Base-by-base conservation (phyloP, 2,797 vertebrate genomes). In the Macropus fuliginosus region DNA sequence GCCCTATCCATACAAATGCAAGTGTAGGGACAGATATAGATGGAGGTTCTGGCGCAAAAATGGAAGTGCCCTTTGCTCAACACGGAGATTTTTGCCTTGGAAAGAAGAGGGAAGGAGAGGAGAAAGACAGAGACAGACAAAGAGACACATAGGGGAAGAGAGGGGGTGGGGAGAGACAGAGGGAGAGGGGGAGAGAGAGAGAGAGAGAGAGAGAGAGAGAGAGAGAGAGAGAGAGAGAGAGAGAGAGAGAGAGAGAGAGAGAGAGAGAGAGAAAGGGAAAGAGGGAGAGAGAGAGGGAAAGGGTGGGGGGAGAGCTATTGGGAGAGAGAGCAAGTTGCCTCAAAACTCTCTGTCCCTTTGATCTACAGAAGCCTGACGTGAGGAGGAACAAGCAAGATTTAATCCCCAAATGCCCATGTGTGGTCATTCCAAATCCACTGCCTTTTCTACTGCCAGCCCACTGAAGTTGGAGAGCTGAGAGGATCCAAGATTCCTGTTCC, bases 401-500 rank as follows among this genome's bases (percentile, higher is more conserved):
- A 59, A 18, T 34, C 16, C 24, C 74, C 29, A 0, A n/a, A 40
- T 1, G 24, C 0, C 9, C 21, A 91, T 4, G 31, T 21, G 14
- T 55, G 1, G 24, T 91, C 34, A 59, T 74, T 57, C 18, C n/a
- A 91, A 2, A 24, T 29, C 56, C 59, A 34, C 28, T 55, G 28
- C 94, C 95, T 29, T 91, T 10, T 89, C 91, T 0, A 56, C 54
- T 52, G 90, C 90, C 1, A 5, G 92, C 95, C 95, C 93, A 94
- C 91, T 50, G 92, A 93, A 97, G 95, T 90, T 95, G 55, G 95
- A 93, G 56, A 24, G 92, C 96, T 14, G 21, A 91, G 29, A 91
- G 29, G 91, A 59, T 96, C 96, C 95, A 93, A 95, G 90, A 50
- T 0, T n/a, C 74, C 96, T 56, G 94, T 96, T 95, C 96, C 97